A percentile compares a stretch with the other conserved stretches of the same genome.
These are phyloP conservation scores for Pachypanchax playfairii DNA, from an alignment of 2,113 vertebrate species.

Conservation along the genomic window DNA sequence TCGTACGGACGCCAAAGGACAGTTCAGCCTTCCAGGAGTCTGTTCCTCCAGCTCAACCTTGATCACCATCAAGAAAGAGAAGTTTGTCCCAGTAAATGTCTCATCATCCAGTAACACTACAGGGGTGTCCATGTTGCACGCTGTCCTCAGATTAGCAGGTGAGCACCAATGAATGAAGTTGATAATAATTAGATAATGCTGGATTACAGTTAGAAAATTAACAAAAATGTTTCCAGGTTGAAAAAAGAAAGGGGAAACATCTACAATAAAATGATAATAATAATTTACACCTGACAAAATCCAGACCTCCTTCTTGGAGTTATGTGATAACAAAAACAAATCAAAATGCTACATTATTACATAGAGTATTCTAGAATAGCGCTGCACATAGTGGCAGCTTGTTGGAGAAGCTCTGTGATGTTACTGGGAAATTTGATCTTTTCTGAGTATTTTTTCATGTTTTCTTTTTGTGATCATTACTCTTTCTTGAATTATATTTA, in stretches of 20 bases:
- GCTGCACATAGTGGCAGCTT: too few relatives aligned
- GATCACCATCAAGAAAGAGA: slow-evolving; percentile 80
- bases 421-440: too few relatives aligned
- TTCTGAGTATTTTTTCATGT: too few relatives aligned
- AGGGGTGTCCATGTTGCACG: slow-evolving; percentile 67
- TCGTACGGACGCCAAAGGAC: slow-evolving; percentile 78
- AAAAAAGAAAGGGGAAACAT: slow-evolving; percentile 42
- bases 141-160: slow-evolving; percentile 84
- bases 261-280: too few relatives aligned
- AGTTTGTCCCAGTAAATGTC: slow-evolving; percentile 75
- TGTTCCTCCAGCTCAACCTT: slow-evolving; percentile 72
- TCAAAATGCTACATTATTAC: too few relatives aligned
- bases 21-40: slow-evolving; percentile 77
- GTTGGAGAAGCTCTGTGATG: too few relatives aligned
- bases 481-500: too few relatives aligned
- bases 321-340: too few relatives aligned
- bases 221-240: slow-evolving; percentile 13
- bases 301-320: too few relatives aligned
- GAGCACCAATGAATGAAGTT: slow-evolving; percentile 46
- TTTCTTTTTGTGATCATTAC: too few relatives aligned
- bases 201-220: not conserved
- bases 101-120: slow-evolving; percentile 77
- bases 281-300: too few relatives aligned
- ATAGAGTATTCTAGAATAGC: too few relatives aligned
- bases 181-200: not conserved